phyloP scores from a whole-genome alignment of 2,113 vertebrate species.

The Gnathonemus longibarbis region DNA sequence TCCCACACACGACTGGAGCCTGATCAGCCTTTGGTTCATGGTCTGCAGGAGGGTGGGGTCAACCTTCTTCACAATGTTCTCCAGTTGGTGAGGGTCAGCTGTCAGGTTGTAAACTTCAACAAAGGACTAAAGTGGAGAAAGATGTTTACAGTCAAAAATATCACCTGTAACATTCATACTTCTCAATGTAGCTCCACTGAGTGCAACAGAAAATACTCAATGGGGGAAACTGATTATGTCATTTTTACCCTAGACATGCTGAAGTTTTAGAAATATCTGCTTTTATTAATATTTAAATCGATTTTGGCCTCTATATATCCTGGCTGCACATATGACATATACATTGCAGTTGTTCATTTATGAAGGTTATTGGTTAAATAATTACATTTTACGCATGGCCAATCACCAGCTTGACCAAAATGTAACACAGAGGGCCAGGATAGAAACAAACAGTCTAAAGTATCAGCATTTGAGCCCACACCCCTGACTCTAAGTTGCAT shows the following conservation, averaged over 20 bases:
- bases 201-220: not conserved
- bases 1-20: constrained; percentile 61
- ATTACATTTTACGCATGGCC: not conserved
- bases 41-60: constrained; percentile 57
- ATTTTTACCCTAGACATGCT: not conserved
- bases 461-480: not conserved
- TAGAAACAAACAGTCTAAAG: not conserved
- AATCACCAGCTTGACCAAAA: not conserved
- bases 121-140: constrained; percentile 44
- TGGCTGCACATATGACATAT: not conserved
- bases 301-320: not conserved
- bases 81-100: constrained; percentile 61
- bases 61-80: constrained; percentile 68
- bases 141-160: not conserved
- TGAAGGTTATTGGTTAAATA: not conserved
- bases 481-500: not conserved
- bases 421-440: not conserved
- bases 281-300: not conserved
- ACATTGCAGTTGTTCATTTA: not conserved
- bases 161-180: not conserved
- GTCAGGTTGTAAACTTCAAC: constrained; percentile 68
- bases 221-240: not conserved
- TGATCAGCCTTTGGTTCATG: constrained; percentile 70
- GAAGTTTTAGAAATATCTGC: not conserved
- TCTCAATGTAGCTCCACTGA: not conserved